These are phyloP conservation scores for Lypha dubia DNA, from an alignment of 2,888 invertebrate species.

Conservation along the genomic window DNA sequence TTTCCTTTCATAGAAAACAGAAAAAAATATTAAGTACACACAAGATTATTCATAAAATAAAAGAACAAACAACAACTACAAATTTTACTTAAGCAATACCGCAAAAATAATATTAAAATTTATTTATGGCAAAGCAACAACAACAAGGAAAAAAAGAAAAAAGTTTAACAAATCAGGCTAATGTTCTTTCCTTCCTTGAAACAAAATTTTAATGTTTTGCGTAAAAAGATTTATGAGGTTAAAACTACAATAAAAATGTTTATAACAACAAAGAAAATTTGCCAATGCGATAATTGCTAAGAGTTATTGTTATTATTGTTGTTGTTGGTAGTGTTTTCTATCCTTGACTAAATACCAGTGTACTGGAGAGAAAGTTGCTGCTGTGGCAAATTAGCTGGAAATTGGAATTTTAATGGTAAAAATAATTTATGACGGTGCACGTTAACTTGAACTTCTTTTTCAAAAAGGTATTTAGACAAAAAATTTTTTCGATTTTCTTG, in stretches of 20 bases:
- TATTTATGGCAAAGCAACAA: conserved; percentile 18
- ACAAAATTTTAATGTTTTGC: conserved; percentile 19
- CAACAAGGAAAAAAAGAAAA: not conserved
- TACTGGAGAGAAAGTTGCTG: not conserved
- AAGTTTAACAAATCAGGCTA: conserved; percentile 43
- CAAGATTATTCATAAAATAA: too few relatives aligned
- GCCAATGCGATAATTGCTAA: conserved; percentile 50
- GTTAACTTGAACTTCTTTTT: too few relatives aligned
- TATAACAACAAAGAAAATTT: conserved; percentile 35
- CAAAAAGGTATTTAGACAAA: too few relatives aligned
- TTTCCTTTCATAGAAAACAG: conserved; percentile 56
- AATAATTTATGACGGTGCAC: too few relatives aligned
- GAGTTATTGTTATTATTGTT: conserved; percentile 11
- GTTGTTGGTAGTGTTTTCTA: conserved; percentile 14
- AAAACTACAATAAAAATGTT: conserved; percentile 30
- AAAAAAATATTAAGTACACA: not conserved
- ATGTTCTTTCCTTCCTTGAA: conserved; percentile 15
- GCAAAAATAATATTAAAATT: conserved; percentile 41
- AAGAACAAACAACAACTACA: conserved; percentile 21
- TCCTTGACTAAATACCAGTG: conserved; percentile 18
- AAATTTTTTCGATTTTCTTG: too few relatives aligned
- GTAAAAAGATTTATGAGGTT: conserved; percentile 45
- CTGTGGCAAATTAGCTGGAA: too few relatives aligned
- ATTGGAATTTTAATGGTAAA: too few relatives aligned
- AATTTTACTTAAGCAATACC: conserved; percentile 44